Evolutionary conservation across 92 coral and sea anemone species (phyloP), one percentile per base, ranked within the genome.

Genomic region (Ricordea florida): DNA sequence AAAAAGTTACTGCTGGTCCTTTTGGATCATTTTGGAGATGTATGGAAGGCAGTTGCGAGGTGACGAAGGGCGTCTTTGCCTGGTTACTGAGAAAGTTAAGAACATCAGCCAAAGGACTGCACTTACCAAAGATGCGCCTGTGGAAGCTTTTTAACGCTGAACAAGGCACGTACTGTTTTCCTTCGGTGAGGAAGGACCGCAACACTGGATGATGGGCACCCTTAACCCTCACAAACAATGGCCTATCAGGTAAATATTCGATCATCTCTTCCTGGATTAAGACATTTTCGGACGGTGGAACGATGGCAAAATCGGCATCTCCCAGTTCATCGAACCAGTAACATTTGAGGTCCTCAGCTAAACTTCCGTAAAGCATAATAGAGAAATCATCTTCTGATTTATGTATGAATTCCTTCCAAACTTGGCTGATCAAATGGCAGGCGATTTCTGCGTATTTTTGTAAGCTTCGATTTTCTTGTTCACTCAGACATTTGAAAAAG

Each of bases 331-430:
- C 41, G 5, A 77, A 78, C 9, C 63, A 46, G 37, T 56, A 66
- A 30, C 82, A 49, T 46, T 59, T 79, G 3, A 84, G 77, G 7
- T 72, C 69, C 61, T 89, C 93, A 0, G 30, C 84, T 0, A 87
- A 67, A 21, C 93, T 89, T 21, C 90, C 93, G 38, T 64, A 74
- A 13, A 21, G 51, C n/a, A n/a, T n/a, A n/a, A n/a, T n/a, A n/a
- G n/a, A n/a, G n/a, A n/a, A n/a, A n/a, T n/a, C n/a, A n/a, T n/a
- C n/a, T n/a, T n/a, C n/a, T n/a, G n/a, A n/a, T n/a, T n/a, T n/a
- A n/a, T n/a, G n/a, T n/a, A n/a, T n/a, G n/a, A n/a, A n/a, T n/a
- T n/a, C n/a, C n/a, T n/a, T n/a, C n/a, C n/a, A n/a, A n/a, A n/a
- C n/a, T n/a, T n/a, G n/a, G n/a, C n/a, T n/a, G n/a, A n/a, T n/a